Evolutionary conservation across 2,888 invertebrate species (phyloP).

Genomic region (Cybosia mesomella): DNA sequence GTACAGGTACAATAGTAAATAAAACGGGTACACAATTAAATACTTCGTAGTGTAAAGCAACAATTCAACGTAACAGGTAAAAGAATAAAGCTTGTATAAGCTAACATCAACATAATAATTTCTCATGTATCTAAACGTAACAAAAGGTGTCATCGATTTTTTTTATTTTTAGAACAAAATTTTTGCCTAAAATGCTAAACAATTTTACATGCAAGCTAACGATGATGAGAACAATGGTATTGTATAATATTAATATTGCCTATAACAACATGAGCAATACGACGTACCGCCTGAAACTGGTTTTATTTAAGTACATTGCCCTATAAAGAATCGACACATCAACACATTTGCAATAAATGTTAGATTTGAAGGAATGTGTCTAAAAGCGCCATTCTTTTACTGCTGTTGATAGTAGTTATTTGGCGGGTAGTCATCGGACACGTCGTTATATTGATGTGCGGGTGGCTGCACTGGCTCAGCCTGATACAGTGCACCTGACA

Average conservation of each 20-base stretch:
- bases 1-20: conserved; percentile 61
- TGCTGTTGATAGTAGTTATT: conserved; percentile 33
- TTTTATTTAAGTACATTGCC: conserved; percentile 14
- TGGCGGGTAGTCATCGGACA: conserved; percentile 63
- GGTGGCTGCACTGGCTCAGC: conserved; percentile 90
- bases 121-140: conserved; percentile 19
- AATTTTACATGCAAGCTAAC: conserved; percentile 60
- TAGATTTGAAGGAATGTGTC: neutral
- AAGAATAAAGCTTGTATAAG: conserved; percentile 16
- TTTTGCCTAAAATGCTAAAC: conserved; percentile 43
- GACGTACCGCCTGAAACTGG: conserved; percentile 27
- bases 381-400: conserved; percentile 12
- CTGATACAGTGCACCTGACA: conserved; percentile 87
- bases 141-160: conserved; percentile 5
- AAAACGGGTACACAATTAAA: conserved; percentile 36
- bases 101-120: conserved; percentile 10
- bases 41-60: conserved; percentile 11
- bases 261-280: conserved; percentile 51
- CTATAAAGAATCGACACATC: conserved; percentile 7
- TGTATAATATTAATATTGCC: conserved; percentile 58
- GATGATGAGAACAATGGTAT: conserved; percentile 45
- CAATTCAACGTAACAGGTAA: neutral
- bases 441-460: conserved; percentile 84
- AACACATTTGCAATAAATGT: neutral
- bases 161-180: conserved; percentile 14